A percentile compares a stretch with the other conserved stretches of the same genome.
Evolutionary conservation across 2,888 invertebrate genomes (phyloP).

Genomic region (Trissolcus brochymenae): DNA sequence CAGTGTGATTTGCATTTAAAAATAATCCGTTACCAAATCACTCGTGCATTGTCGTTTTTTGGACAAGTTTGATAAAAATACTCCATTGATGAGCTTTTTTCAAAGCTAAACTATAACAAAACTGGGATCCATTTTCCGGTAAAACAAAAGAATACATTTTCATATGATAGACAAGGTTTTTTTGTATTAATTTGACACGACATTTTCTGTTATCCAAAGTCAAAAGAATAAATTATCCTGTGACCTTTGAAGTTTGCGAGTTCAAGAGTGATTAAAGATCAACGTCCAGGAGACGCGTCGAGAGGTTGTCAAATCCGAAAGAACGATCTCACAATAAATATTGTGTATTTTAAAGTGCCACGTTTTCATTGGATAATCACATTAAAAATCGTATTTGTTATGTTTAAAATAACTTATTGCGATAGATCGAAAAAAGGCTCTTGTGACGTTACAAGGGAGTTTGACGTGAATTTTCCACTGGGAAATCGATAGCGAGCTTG

Average conservation of each 20-base stretch:
- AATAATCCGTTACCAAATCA: no score
- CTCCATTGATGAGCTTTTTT: no score
- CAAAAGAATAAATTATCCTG: slow-evolving; percentile 17
- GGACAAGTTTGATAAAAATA: no score
- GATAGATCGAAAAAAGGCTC: slow-evolving; percentile 14
- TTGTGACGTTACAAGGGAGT: slow-evolving; percentile 13
- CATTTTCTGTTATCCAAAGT: no score
- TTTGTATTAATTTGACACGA: no score
- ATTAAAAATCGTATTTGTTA: slow-evolving; percentile 19
- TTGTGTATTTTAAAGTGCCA: slow-evolving; percentile 18
- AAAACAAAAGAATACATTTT: no score
- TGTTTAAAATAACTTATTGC: slow-evolving; percentile 21
- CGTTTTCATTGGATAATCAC: slow-evolving; percentile 20
- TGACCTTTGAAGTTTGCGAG: slow-evolving; percentile 38
- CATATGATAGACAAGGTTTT: no score
- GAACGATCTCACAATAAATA: slow-evolving; percentile 24
- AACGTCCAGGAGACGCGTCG: slow-evolving; percentile 14
- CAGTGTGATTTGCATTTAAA: no score
- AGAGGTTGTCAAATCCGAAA: slow-evolving; percentile 15
- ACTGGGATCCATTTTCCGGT: no score
- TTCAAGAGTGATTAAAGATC: slow-evolving; percentile 36
- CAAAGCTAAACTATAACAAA: no score
- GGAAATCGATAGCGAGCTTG: slow-evolving; percentile 16
- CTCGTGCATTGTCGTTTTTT: no score
- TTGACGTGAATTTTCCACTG: slow-evolving; percentile 24